Evolutionary conservation across 2,113 vertebrate species (phyloP), one percentile per base, ranked within the genome.

Genomic region (Phyllostomus hastatus): DNA sequence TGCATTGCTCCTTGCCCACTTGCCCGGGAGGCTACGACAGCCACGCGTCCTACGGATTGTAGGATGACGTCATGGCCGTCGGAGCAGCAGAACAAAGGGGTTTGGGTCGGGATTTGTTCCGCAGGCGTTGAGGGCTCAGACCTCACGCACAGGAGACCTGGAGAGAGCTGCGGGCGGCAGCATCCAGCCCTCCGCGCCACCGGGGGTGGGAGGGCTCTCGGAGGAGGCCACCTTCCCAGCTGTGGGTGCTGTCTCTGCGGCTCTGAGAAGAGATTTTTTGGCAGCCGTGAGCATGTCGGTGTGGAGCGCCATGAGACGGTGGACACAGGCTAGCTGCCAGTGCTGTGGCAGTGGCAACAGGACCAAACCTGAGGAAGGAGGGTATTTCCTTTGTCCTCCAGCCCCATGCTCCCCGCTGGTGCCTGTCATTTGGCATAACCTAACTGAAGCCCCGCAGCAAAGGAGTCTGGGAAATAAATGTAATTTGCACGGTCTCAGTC

Each of bases 241-340:
- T 6, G 0, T 20, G 11, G 4, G 20, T 2, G 7, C 20, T 35
- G 20, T 35, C 54, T n/a, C 35, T 35, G 57, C 28, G 17, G 28
- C 22, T 28, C 31, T 17, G 10, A 46, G 46, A 33, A 52, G 31
- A 82, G 38, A 31, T 0, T 17, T 31, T 54, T 48, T 5, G 4
- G 48, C 54, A 10, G 48, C 35, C 38, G 7, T 7, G 19, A 66
- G 31, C 59, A 76, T 14, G 14, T 50, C 41, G 41, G 26, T 28
- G 17, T 33, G n/a, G 52, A 14, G 4, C 0, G 0, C 38, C 17
- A 46, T 0, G 22, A 48, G 24, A 80, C 24, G 10, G 50, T 46
- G 64, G 61, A 57, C 15, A 16, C n/a, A 6, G 19, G 52, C 59
- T 46, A 50, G 38, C 10, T 19, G 16, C 1, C 17, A 12, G 19